phyloP scores from a whole-genome alignment of 2,797 vertebrate species.

The Sebastes nivosus region DNA sequence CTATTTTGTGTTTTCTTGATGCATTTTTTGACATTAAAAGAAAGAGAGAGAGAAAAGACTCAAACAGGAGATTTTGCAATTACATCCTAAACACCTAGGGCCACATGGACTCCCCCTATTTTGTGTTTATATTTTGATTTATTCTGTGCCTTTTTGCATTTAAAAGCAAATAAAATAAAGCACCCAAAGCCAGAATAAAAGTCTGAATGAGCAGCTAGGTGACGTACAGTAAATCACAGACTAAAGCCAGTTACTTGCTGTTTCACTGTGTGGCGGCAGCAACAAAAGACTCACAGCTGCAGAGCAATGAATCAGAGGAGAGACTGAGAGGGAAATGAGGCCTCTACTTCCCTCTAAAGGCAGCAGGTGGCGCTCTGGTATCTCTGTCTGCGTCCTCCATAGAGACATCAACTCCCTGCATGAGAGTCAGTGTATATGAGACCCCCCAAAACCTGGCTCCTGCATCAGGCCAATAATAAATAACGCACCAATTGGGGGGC shows the following conservation, averaged over 20 bases:
- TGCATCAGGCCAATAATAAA: slow-evolving; percentile 51
- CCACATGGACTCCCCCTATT: background rate
- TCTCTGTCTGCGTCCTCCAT: slow-evolving; percentile 27
- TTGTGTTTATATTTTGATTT: background rate
- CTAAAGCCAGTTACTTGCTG: slow-evolving; percentile 17
- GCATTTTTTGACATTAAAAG: background rate
- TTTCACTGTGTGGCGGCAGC: slow-evolving; percentile 33
- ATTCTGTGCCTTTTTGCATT: background rate
- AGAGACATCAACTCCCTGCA: slow-evolving; percentile 7
- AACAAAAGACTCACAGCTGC: slow-evolving; percentile 65
- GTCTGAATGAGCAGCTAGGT: slow-evolving; percentile 3
- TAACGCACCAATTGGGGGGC: slow-evolving; percentile 31
- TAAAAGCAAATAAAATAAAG: background rate
- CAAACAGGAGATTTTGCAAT: background rate
- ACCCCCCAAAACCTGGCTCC: slow-evolving; percentile 15
- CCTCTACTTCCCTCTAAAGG: background rate
- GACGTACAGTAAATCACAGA: slow-evolving; percentile 16
- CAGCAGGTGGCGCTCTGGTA: slow-evolving; percentile 79
- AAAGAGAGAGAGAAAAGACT: background rate
- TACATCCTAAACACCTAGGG: background rate
- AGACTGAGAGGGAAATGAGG: background rate
- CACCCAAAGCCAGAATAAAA: background rate
- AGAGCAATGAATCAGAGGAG: slow-evolving; percentile 30
- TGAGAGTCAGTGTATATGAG: background rate
- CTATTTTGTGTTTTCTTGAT: background rate